A percentile compares a stretch with the other conserved stretches of the same genome.
Evolutionary conservation across 2,888 invertebrate species (phyloP).

Genomic region (Chloromyia formosa): DNA sequence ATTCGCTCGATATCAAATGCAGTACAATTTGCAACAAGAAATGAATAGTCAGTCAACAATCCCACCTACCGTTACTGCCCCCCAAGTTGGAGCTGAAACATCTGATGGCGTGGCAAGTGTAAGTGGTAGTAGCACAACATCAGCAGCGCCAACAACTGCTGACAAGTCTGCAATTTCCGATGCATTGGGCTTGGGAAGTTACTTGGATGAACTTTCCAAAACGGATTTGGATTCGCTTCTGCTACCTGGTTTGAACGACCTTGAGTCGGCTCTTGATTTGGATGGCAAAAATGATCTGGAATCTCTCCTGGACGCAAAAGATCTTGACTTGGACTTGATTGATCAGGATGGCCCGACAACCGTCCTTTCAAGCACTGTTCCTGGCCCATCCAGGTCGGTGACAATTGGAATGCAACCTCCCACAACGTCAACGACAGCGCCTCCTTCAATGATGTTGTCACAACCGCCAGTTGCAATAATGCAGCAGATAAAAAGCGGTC

Average conservation of each 20-base stretch:
- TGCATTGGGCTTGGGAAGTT: slow-evolving; percentile 46
- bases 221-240: slow-evolving; percentile 72
- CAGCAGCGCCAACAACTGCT: neutral
- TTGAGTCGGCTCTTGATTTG: slow-evolving; percentile 63
- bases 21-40: slow-evolving; percentile 70
- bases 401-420: neutral
- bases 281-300: slow-evolving; percentile 63
- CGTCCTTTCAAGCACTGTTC: slow-evolving; percentile 43
- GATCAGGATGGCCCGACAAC: slow-evolving; percentile 64
- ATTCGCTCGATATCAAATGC: slow-evolving; percentile 72
- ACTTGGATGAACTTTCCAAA: slow-evolving; percentile 61
- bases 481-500: neutral
- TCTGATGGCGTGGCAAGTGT: slow-evolving; percentile 50
- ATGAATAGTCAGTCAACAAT: slow-evolving; percentile 55
- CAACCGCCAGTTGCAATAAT: neutral
- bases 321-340: slow-evolving; percentile 62
- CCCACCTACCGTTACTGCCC: too few relatives aligned
- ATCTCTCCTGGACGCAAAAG: slow-evolving; percentile 62
- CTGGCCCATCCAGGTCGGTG: neutral
- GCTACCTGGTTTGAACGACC: slow-evolving; percentile 70
- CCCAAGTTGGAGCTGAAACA: slow-evolving; percentile 51
- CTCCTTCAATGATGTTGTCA: neutral
- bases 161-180: slow-evolving; percentile 30
- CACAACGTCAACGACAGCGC: neutral
- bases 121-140: neutral